Evolutionary conservation across 2,797 vertebrate genomes (phyloP), one percentile per base, ranked within the genome.

Genomic region (Euphonia xanthogaster): DNA sequence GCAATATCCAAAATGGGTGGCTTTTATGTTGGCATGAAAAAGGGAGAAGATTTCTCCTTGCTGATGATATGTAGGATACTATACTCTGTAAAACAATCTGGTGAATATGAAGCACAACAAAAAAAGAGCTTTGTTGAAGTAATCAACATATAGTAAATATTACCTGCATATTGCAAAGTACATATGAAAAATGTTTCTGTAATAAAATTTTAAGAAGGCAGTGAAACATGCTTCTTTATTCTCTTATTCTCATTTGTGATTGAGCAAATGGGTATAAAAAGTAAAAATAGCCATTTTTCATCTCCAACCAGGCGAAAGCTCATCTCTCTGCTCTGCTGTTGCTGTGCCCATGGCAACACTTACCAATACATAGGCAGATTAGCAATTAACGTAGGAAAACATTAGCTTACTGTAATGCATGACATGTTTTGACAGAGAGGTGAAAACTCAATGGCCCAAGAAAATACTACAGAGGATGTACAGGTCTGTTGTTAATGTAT

Each of bases 301-400:
- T 82, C 80, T 94, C 70, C 88, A 95, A 73, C 62, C 72, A 89
- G 76, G 79, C 31, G 1, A 94, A 91, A 95, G 42, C 91, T 91
- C 91, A 88, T 95, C 85, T 83, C 75, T 80, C 35, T 58, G 51
- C 60, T 94, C 85, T 84, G 76, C 86, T 84, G 33, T 48, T 80
- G 51, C 78, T 90, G 88, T 90, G 91, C 86, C 95, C 93, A 95
- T 93, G 86, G 91, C 95, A 96, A 95, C 90, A 75, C 93, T 94
- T 91, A 88, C 85, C 27, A 16, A 80, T 47, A 62, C 61, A 78
- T 2, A 62, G 76, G 91, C 68, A 90, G 65, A 77, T 88, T 37
- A 78, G 82, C 17, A 65, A 93, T 84, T 94, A 92, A 91, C 72
- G 63, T 21, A 35, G 71, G 77, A 73, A 89, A 89, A 70, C 60